Evolutionary conservation across 2,888 invertebrate species (phyloP).

Genomic region (Latrodectus elegans): DNA sequence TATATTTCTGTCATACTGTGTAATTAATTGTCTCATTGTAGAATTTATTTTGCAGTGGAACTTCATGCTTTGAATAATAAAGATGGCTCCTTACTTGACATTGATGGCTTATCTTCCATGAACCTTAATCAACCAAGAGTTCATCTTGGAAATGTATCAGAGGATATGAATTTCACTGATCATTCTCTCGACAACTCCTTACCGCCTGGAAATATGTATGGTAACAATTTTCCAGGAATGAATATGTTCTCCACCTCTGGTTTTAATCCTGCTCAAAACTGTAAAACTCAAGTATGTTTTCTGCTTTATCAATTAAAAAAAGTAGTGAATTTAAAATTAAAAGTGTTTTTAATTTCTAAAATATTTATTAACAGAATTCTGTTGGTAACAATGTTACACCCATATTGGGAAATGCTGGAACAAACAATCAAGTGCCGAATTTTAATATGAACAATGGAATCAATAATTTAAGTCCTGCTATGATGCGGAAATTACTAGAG

Average conservation of each 20-base stretch:
- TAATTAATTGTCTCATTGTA: not conserved
- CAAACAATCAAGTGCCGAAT: constrained; percentile 77
- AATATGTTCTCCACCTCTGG: constrained; percentile 59
- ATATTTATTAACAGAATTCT: constrained; percentile 53
- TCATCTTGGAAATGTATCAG: constrained; percentile 52
- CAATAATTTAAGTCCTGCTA: constrained; percentile 80
- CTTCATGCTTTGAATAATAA: constrained; percentile 52
- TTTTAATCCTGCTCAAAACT: constrained; percentile 65
- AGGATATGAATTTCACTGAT: constrained; percentile 60
- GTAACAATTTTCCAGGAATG: constrained; percentile 63
- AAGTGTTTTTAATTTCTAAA: too few relatives aligned
- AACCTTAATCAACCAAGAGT: constrained; percentile 60
- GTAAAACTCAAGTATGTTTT: constrained; percentile 66
- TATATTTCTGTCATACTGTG: too few relatives aligned
- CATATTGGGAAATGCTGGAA: constrained; percentile 73
- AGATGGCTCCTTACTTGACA: constrained; percentile 50
- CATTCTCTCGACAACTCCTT: constrained; percentile 48
- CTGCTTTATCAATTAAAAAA: too few relatives aligned
- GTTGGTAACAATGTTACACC: constrained; percentile 71
- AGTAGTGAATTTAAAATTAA: too few relatives aligned
- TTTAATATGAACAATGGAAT: constrained; percentile 76
- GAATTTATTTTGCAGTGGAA: constrained; percentile 46
- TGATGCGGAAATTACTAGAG: constrained; percentile 80
- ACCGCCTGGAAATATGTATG: constrained; percentile 64
- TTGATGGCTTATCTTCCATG: constrained; percentile 51